Evolutionary conservation across 2,113 vertebrate genomes (phyloP).

Genomic region (Forbesichthys papilliferus): DNA sequence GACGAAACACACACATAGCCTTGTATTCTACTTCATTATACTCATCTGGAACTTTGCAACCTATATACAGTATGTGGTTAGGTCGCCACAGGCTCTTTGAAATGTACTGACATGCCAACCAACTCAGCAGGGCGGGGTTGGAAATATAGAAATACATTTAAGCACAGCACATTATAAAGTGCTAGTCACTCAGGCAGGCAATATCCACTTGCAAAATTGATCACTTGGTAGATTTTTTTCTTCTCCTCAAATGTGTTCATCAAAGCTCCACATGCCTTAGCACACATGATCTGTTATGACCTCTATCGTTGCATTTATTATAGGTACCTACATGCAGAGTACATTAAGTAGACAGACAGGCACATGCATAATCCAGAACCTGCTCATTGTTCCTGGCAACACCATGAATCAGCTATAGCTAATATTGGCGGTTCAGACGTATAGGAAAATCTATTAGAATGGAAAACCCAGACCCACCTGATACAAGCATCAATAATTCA

Average conservation of each 20-base stretch:
- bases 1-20: slow-evolving; percentile 35
- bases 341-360: background rate
- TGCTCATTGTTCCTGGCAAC: background rate
- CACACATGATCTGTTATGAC: no score
- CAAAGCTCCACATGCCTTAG: background rate
- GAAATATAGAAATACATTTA: slow-evolving; percentile 4
- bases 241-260: background rate
- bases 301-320: background rate
- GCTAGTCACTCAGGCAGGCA: slow-evolving; percentile 2
- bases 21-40: slow-evolving; percentile 27
- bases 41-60: background rate
- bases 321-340: background rate
- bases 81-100: background rate
- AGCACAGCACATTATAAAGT: background rate
- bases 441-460: background rate
- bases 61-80: background rate
- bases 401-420: slow-evolving; percentile 2
- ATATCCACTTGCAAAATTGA: slow-evolving; percentile 23
- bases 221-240: slow-evolving; percentile 27
- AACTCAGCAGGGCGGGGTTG: slow-evolving; percentile 25
- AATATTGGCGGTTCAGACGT: slow-evolving; percentile 5
- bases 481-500: background rate
- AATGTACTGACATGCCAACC: slow-evolving; percentile 24
- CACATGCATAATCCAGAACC: background rate
- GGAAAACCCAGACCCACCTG: background rate